Base-by-base conservation (phyloP, 2,888 invertebrate genomes). In the Dugesia japonica region DNA sequence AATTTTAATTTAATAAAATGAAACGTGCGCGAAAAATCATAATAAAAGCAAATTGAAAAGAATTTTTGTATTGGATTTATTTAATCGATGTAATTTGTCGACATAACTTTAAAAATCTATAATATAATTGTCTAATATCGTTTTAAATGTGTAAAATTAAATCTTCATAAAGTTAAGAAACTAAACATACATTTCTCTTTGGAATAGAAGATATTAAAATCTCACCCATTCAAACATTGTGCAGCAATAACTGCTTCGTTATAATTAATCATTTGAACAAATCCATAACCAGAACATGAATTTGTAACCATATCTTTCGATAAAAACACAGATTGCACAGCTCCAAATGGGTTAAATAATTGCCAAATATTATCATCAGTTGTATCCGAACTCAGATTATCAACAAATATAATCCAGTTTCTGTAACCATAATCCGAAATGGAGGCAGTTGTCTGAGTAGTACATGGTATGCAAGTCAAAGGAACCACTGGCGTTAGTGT, bases 221-320 rank as follows among this genome's bases (percentile, higher is more conserved):
- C 71, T 87, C 93, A 94, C 82, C 94, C 94, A 86, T 95, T 94
- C 83, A 95, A 88, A 80, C 92, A 92, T 86, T 93, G 92, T 84
- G 94, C 94, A 81, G 94, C 94, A 82, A 92, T 91, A 80, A 93
- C 90, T 78, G 94, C 92, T 86, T 95, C 94, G 83, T 94, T 93
- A 85, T 94, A 94, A 86, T 93, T 93, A 84, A 93, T 93, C 94
- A 95, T 94, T 80, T 94, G 94, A 81, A 95, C 94, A 86, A 94
- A 94, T 81, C 94, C 94, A 86, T 94, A 94, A 71, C 94, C 94
- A 88, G 94, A 94, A 88, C 94, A 94, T 86, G 94, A 94, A 87
- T 92, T 92, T 81, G 93, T 93, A 83, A 92, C 90, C 82, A 92
- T 89, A 88, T 94, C 94, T 83, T 92, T 89, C 84, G 94, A 92